These are phyloP conservation scores for Pollenia labialis DNA, from an alignment of 2,888 invertebrate genomes.

Conservation along the genomic window DNA sequence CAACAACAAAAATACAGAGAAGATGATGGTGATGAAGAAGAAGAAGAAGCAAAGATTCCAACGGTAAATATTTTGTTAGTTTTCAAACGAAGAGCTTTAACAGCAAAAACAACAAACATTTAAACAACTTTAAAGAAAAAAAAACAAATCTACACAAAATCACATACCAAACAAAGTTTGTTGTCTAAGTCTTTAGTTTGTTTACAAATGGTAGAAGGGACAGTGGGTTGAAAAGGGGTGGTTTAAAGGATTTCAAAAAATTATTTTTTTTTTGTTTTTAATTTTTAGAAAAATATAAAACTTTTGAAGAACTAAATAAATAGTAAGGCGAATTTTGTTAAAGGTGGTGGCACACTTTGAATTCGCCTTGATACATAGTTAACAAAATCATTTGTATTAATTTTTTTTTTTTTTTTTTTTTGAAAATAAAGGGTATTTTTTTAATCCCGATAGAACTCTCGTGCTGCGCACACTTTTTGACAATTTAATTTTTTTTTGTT, in stretches of 20 bases:
- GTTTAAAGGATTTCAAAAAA: neutral
- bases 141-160: conserved; percentile 28
- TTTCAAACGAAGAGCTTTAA: conserved; percentile 58
- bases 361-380: too few relatives aligned
- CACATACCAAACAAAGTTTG: conserved; percentile 42
- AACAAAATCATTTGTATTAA: too few relatives aligned
- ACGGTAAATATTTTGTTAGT: conserved; percentile 64
- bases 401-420: too few relatives aligned
- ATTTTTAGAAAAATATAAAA: neutral
- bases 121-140: conserved; percentile 11
- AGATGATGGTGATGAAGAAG: neutral
- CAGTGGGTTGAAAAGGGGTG: conserved; percentile 2
- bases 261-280: neutral
- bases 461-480: too few relatives aligned
- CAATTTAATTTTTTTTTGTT: too few relatives aligned
- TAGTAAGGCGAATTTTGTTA: too few relatives aligned
- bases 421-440: too few relatives aligned
- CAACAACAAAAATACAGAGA: neutral
- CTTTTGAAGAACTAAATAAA: too few relatives aligned
- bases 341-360: too few relatives aligned
- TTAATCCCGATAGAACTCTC: too few relatives aligned
- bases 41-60: conserved; percentile 34
- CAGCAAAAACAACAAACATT: conserved; percentile 36
- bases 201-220: conserved; percentile 25
- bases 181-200: conserved; percentile 47